These are phyloP conservation scores for Meloe dianella DNA, from an alignment of 2,888 invertebrate genomes.

Conservation along the genomic window DNA sequence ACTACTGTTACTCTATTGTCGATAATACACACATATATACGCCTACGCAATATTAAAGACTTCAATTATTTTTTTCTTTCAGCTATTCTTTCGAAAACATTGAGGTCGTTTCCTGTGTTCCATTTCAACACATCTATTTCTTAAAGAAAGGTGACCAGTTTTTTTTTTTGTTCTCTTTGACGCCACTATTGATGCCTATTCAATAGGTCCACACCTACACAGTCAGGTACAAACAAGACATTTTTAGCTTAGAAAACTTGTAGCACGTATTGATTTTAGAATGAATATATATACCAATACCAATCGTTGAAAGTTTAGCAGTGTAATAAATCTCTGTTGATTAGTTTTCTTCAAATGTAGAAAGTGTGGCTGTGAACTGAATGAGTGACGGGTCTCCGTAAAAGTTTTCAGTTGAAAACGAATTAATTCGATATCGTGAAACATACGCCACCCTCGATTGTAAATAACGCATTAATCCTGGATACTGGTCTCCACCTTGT, in stretches of 20 bases:
- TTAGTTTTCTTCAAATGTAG: constrained; percentile 39
- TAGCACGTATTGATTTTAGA: not conserved
- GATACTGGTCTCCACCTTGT: constrained; percentile 46
- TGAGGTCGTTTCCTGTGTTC: not conserved
- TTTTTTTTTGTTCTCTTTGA: not conserved
- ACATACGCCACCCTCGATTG: constrained; percentile 44
- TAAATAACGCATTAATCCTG: constrained; percentile 52
- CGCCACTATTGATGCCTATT: not conserved
- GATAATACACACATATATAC: constrained; percentile 4
- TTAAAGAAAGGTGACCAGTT: not conserved
- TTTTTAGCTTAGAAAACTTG: not conserved
- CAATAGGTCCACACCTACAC: not conserved
- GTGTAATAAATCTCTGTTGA: constrained; percentile 46
- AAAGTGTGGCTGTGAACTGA: constrained; percentile 33
- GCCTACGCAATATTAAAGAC: not conserved
- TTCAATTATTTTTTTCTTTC: constrained; percentile 1
- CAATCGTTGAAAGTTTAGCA: constrained; percentile 39
- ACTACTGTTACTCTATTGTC: not conserved
- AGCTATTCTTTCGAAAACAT: not conserved
- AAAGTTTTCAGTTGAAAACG: constrained; percentile 46
- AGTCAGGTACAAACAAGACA: not conserved
- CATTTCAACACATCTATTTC: not conserved
- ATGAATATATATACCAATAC: constrained; percentile 8
- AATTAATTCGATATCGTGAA: constrained; percentile 48
- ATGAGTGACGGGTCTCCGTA: constrained; percentile 40